Percentiles rank a stretch among this genome's conserved stretches.
Evolutionary conservation across 1,140 invertebrate genomes (phyloP).

Genomic region (Phthorimaea operculella): DNA sequence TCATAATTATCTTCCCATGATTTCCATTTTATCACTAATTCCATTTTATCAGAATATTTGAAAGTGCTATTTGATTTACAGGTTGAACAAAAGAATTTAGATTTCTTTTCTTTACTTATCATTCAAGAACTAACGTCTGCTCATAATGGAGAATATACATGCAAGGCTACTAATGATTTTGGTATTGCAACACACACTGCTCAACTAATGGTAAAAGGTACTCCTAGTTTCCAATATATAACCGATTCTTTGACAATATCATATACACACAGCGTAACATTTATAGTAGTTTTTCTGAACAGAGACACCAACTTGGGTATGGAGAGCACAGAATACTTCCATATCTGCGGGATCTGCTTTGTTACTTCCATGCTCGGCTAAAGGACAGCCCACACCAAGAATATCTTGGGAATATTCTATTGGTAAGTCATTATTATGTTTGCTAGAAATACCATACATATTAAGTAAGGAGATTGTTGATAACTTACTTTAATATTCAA

Average conservation of each 20-base stretch:
- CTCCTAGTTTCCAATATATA: slow-evolving; percentile 19
- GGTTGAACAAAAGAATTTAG: slow-evolving; percentile 63
- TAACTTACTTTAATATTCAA: not conserved
- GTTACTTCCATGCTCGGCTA: slow-evolving; percentile 54
- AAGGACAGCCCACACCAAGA: slow-evolving; percentile 51
- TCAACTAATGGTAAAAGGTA: slow-evolving; percentile 84
- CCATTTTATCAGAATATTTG: no score
- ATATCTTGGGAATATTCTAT: slow-evolving; percentile 59
- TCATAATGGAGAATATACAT: slow-evolving; percentile 83
- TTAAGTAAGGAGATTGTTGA: no score
- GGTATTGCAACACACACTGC: slow-evolving; percentile 78
- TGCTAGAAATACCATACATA: not conserved
- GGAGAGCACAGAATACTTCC: slow-evolving; percentile 58
- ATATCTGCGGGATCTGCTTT: slow-evolving; percentile 55
- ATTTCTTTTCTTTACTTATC: slow-evolving; percentile 72
- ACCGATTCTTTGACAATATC: no score
- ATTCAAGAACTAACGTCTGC: slow-evolving; percentile 81
- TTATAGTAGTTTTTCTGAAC: slow-evolving; percentile 49
- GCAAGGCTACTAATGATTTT: slow-evolving; percentile 78
- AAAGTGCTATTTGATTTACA: no score
- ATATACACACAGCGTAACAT: slow-evolving; percentile 51
- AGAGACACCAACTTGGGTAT: slow-evolving; percentile 58
- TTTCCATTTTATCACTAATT: no score
- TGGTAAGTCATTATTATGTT: slow-evolving; percentile 25
- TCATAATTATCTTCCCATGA: no score